Evolutionary conservation across 2,113 vertebrate genomes (phyloP).

Genomic region (Chauna torquata): DNA sequence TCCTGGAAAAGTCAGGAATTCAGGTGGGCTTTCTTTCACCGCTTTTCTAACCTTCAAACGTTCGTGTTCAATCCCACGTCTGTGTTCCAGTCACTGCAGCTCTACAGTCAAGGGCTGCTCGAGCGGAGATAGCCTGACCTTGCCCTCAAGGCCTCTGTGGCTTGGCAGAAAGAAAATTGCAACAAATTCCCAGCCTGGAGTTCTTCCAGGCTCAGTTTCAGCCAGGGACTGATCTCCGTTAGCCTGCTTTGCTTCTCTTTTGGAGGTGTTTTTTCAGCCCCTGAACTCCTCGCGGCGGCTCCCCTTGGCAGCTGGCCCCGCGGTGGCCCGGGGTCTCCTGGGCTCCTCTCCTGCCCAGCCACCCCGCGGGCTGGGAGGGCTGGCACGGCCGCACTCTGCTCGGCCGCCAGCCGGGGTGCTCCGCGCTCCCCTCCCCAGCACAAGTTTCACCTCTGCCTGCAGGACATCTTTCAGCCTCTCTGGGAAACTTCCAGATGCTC

Average conservation of each 20-base stretch:
- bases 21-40: background rate
- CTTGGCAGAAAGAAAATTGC: background rate
- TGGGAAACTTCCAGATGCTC: conserved; percentile 13
- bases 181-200: background rate
- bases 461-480: background rate
- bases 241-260: background rate
- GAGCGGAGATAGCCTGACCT: background rate
- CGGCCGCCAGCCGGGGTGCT: fast-evolving
- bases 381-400: background rate
- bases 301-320: background rate
- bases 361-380: background rate
- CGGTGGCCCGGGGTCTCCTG: background rate
- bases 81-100: background rate
- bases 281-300: background rate
- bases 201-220: background rate
- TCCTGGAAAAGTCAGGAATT: background rate
- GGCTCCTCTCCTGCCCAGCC: background rate
- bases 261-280: background rate
- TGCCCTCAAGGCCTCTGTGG: background rate
- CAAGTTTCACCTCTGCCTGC: background rate
- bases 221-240: background rate
- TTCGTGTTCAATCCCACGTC: fast-evolving
- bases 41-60: background rate
- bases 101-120: background rate
- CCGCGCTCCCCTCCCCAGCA: background rate